Evolutionary conservation across 2,888 invertebrate genomes (phyloP), one percentile per base, ranked within the genome.

Genomic region (Leucoptera coffeella): DNA sequence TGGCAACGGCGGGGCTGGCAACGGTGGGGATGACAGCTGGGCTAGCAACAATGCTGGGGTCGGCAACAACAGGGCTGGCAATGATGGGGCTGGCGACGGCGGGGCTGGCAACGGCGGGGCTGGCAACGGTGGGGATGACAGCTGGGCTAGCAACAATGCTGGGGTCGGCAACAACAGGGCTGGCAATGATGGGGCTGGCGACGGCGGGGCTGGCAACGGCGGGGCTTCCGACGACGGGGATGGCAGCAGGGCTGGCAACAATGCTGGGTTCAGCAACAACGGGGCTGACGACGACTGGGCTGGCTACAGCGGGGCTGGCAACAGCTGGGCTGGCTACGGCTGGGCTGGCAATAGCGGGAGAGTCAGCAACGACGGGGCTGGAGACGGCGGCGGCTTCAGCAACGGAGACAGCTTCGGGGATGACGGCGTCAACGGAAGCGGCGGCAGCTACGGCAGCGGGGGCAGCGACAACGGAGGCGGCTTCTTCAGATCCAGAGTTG

Each of bases 331-430:
- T 35, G 3, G 33, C 15, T 19, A 37, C 28, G n/a, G 29, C 32
- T 10, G 34, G 36, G 22, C 27, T 34, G 14, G 30, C 23, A n/a
- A 38, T 9, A 26, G 38, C 20, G 14, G 28, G 15, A 11, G 19
- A 10, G 26, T 12, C 11, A 7, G 10, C 34, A 14, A 26, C 28
- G 14, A 28, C 24, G 20, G 27, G 33, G 47, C 54, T 54, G 36
- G 55, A 51, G 26, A 6, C 22, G 20, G n/a, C n/a, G n/a, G 17
- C 14, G 6, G 33, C 40, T 4, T 28, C 35, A 12, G 53, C 25
- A 34, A 52, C 42, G 26, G 41, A 47, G 28, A 54, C 36, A 38
- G 53, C 48, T 3, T 39, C 36, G 1, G 30, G 27, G 12, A 55
- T 40, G 34, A 43, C 44, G 17, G 45, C 35, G 13, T 50, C 45